Evolutionary conservation across 2,797 vertebrate species (phyloP), one percentile per base, ranked within the genome.

Genomic region (Vipera latastei): DNA sequence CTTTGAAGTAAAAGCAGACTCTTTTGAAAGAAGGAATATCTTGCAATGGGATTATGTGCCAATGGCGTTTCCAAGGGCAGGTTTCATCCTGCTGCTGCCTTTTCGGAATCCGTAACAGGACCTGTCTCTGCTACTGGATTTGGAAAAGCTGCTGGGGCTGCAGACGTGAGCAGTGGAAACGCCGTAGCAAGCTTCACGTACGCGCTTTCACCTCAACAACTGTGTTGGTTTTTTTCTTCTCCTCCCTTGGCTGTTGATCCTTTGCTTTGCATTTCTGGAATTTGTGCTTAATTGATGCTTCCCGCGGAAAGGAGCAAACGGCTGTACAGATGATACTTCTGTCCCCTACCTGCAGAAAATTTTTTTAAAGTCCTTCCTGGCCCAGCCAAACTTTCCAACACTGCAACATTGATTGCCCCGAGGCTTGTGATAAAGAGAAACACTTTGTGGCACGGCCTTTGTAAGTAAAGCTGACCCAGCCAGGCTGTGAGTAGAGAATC

Each of bases 221-320:
- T 56, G 26, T 3, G 32, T 38, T 8, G 38, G 2, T 2, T 25
- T 53, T 48, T 6, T 6, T 4, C 0, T 0, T 4, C 56, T 18
- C 8, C 60, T 9, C 25, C 60, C 4, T 2, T 48, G 73, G 25
- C n/a, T 53, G 57, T 16, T 6, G 12, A 32, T 6, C 1, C 78
- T 38, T 1, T 32, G 44, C 20, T 63, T n/a, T 89, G 20, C 56
- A 83, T n/a, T 48, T 18, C 18, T 51, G 65, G 18, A 51, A 53
- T 48, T 6, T 26, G 13, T 4, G 28, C 5, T 69, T 6, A 0
- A 13, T 69, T 44, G 1, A 87, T 51, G 4, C 20, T 63, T 14
- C 20, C 2, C 3, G 18, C 13, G 12, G 22, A 78, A 38, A 16
- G 6, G 2, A 55, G 26, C 32, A 38, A 88, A 88, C 0, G 2